Evolutionary conservation across 1,140 invertebrate genomes (phyloP).

Genomic region (Coelopa frigida): DNA sequence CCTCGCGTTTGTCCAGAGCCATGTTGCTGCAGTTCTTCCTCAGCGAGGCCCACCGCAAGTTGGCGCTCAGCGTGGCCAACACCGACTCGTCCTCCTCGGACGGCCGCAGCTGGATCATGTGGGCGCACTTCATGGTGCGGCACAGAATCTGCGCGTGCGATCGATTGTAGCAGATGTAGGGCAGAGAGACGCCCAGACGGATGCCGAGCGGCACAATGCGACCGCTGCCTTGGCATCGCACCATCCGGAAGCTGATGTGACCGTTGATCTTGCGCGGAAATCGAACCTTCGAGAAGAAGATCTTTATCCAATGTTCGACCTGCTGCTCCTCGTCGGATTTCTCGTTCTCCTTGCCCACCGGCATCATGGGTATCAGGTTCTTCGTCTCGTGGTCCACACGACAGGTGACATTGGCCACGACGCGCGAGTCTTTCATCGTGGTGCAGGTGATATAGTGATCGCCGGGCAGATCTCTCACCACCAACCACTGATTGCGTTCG

Average conservation of each 20-base stretch:
- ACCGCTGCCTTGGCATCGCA: conserved; percentile 47
- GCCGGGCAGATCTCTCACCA: conserved; percentile 63
- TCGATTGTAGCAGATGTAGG: conserved; percentile 67
- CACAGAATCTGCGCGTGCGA: conserved; percentile 58
- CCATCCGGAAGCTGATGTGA: conserved; percentile 67
- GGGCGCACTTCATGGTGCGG: conserved; percentile 43
- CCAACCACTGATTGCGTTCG: conserved; percentile 65
- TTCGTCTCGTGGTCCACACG: conserved; percentile 57
- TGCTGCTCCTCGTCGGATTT: conserved; percentile 52
- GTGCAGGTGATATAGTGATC: conserved; percentile 72
- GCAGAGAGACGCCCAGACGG: conserved; percentile 64
- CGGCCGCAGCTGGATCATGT: conserved; percentile 48
- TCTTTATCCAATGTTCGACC: conserved; percentile 62
- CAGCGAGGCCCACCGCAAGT: conserved; percentile 31
- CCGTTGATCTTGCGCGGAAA: conserved; percentile 59
- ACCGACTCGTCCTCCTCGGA: conserved; percentile 48
- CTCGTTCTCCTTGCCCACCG: conserved; percentile 15
- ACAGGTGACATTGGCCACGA: conserved; percentile 73
- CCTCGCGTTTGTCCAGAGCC: conserved; percentile 64
- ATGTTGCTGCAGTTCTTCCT: conserved; percentile 25
- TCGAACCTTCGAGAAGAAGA: conserved; percentile 58
- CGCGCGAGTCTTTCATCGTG: conserved; percentile 62
- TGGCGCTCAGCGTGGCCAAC: conserved; percentile 29
- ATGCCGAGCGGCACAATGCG: conserved; percentile 57
- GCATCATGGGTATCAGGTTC: conserved; percentile 52